Conservation (phyloP, 2,113 vertebrate genomes). For the Hippocampus mohnikei region DNA sequence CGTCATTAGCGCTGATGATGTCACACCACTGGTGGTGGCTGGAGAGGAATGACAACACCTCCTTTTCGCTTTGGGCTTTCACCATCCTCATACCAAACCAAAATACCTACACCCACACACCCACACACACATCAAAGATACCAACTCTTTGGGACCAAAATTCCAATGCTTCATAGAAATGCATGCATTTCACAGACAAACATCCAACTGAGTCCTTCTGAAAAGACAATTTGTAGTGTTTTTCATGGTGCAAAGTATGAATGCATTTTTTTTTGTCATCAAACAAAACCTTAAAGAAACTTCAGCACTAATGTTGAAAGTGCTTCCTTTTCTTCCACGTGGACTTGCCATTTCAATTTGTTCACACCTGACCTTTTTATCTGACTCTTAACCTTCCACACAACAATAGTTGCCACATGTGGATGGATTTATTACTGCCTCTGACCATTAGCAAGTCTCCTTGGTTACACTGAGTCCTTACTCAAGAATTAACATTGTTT, state of each 20-base stretch:
- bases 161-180: not conserved
- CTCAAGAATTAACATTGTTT: constrained; percentile 61
- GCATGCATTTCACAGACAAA: not conserved
- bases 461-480: constrained; percentile 43
- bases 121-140: not conserved
- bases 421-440: constrained; percentile 52
- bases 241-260: not conserved
- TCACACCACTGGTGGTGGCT: constrained; percentile 56
- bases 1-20: constrained; percentile 71
- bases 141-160: not conserved
- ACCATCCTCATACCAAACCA: constrained; percentile 29
- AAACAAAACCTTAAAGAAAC: not conserved
- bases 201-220: not conserved
- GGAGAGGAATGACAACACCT: constrained; percentile 53
- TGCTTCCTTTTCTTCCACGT: constrained; percentile 8
- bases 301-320: constrained; percentile 18
- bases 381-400: constrained; percentile 20
- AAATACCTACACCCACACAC: constrained; percentile 13
- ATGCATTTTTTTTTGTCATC: not conserved
- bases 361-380: constrained; percentile 50
- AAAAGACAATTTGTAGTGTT: not conserved
- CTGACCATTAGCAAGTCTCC: constrained; percentile 40
- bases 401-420: constrained; percentile 52
- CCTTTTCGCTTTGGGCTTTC: constrained; percentile 37
- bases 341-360: constrained; percentile 19